These are phyloP conservation scores for Eristalis pertinax DNA, from an alignment of 2,888 invertebrate genomes.

Conservation along the genomic window DNA sequence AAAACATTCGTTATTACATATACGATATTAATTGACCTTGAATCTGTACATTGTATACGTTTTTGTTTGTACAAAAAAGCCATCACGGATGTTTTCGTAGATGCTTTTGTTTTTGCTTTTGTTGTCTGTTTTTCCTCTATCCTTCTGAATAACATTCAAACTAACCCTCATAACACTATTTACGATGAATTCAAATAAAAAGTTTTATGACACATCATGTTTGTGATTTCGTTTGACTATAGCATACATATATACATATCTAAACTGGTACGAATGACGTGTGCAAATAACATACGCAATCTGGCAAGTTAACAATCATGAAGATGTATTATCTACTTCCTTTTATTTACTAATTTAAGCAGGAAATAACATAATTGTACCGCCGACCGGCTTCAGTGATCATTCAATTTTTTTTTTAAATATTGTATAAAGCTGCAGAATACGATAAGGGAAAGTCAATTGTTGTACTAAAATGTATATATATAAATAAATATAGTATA, in stretches of 20 bases:
- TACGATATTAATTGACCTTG: no score
- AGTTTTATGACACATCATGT: not conserved
- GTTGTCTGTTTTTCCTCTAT: not conserved
- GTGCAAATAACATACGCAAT: not conserved
- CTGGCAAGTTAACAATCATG: not conserved
- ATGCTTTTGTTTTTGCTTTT: not conserved
- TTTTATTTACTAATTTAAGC: not conserved
- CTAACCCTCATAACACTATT: not conserved
- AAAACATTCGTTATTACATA: no score
- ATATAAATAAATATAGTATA: not conserved
- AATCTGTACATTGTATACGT: no score
- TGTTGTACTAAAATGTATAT: not conserved
- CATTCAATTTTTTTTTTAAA: not conserved
- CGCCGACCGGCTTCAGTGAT: not conserved
- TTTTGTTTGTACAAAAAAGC: no score
- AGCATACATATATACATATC: not conserved
- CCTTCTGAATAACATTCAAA: not conserved
- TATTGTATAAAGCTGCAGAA: not conserved
- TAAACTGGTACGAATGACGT: not conserved
- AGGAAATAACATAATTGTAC: not conserved
- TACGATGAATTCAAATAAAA: not conserved
- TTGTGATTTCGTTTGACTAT: not conserved
- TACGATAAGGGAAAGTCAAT: no score
- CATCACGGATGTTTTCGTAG: no score
- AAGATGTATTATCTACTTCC: not conserved